Base-by-base conservation (phyloP, 2,113 vertebrate genomes). In the Oryzias javanicus region DNA sequence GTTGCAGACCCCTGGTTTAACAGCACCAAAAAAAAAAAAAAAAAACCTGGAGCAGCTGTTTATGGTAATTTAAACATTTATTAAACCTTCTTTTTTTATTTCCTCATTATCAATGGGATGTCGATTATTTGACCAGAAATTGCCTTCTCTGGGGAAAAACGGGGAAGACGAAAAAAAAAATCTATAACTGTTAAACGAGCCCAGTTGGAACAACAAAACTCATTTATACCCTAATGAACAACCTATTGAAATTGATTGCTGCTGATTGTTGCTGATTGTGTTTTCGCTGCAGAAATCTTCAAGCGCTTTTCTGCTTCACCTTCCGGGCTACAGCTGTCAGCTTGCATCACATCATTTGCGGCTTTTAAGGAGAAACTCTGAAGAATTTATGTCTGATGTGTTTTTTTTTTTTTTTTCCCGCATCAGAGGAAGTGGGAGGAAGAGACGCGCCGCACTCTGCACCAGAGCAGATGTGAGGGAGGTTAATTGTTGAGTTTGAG, bases 211-310 rank as follows among this genome's bases (percentile, higher is more conserved):
- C 56, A 72, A 46, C 44, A 25, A 51, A 29, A 58, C 60, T 74
- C 50, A 41, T 66, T 80, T 61, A 22, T 25, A 40, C 14, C n/a
- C 12, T 62, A 69, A 80, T 68, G 58, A 72, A 67, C 44, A 56
- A 68, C 61, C 59, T 66, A 61, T 66, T 75, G 73, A 24, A 65
- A 76, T 58, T 75, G 77, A 80, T 74, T 69, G 60, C 46, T 49
- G 18, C 44, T 64, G 70, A 86, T 80, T 78, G 57, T 17, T 1
- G 7, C 42, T 72, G 65, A 68, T 68, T 74, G 44, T 61, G 35
- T 77, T 77, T 77, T 70, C 49, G 55, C 56, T 18, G 45, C 47
- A 41, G 73, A 22, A 79, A 64, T 72, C 69, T 67, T 78, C 70
- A 74, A 68, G 77, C n/a, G 27, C 19, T 51, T 52, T 24, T 27